Evolutionary conservation across 2,797 vertebrate species (phyloP).

Genomic region (Enteromius mattozi): DNA sequence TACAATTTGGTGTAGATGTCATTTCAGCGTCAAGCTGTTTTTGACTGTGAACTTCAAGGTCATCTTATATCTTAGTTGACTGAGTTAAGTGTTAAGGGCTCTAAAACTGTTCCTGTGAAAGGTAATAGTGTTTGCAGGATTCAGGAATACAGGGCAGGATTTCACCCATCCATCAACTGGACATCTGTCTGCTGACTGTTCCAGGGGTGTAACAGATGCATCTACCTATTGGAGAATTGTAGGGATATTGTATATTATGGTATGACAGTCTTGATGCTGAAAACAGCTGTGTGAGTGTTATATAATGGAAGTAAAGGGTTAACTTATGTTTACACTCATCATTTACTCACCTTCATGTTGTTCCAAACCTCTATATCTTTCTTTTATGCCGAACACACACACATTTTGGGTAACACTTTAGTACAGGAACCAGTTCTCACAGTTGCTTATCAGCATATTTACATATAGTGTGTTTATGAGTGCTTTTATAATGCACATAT

Average conservation of each 20-base stretch:
- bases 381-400: not conserved
- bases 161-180: not conserved
- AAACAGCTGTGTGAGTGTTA: not conserved
- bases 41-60: not conserved
- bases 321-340: not conserved
- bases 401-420: not conserved
- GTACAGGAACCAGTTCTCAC: too few species aligned
- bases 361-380: not conserved
- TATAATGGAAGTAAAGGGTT: not conserved
- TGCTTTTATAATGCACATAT: too few species aligned
- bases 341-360: not conserved
- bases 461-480: too few species aligned
- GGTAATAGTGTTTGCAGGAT: slow-evolving; percentile 2
- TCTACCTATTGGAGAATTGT: not conserved
- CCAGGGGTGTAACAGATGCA: not conserved
- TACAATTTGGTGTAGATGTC: not conserved
- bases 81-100: not conserved
- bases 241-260: not conserved
- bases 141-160: not conserved
- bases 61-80: not conserved
- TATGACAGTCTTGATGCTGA: slow-evolving; percentile 8
- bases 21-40: not conserved
- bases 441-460: too few species aligned
- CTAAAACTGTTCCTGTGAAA: slow-evolving; percentile 29
- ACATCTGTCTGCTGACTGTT: not conserved